A percentile compares a stretch with the other conserved stretches of the same genome.
These are phyloP conservation scores for Sorex maritimensis DNA, from an alignment of 2,797 vertebrate genomes.

Conservation along the genomic window DNA sequence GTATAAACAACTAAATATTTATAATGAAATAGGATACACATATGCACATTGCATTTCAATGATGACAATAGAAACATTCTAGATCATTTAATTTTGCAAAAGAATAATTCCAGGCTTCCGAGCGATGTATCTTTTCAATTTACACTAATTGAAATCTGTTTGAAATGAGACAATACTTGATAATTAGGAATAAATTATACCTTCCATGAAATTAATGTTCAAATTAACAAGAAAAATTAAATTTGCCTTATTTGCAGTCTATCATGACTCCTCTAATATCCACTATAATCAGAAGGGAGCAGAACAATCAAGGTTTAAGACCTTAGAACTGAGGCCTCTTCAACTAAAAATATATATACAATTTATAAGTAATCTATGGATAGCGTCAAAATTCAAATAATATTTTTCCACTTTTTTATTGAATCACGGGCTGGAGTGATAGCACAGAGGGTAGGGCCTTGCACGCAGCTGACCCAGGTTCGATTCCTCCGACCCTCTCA, in stretches of 20 bases:
- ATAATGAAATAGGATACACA: background rate
- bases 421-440: no score
- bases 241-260: background rate
- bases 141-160: background rate
- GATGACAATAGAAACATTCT: conserved; percentile 14
- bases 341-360: background rate
- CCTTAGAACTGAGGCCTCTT: background rate
- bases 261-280: background rate
- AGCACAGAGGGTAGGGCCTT: no score
- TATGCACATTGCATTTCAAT: background rate
- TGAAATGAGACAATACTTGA: background rate
- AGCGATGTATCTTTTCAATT: background rate
- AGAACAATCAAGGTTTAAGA: background rate
- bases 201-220: conserved; percentile 16
- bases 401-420: no score
- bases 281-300: background rate
- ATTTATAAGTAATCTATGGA: background rate
- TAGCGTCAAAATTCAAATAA: background rate
- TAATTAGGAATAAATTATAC: conserved; percentile 33
- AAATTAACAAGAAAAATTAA: background rate
- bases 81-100: conserved; percentile 13
- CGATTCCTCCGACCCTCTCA: no score
- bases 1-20: background rate
- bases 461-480: no score
- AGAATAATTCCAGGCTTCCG: background rate